A percentile compares a stretch with the other conserved stretches of the same genome.
phyloP scores from a whole-genome alignment of 2,113 vertebrate species.

The Rhabdomys dilectus region DNA sequence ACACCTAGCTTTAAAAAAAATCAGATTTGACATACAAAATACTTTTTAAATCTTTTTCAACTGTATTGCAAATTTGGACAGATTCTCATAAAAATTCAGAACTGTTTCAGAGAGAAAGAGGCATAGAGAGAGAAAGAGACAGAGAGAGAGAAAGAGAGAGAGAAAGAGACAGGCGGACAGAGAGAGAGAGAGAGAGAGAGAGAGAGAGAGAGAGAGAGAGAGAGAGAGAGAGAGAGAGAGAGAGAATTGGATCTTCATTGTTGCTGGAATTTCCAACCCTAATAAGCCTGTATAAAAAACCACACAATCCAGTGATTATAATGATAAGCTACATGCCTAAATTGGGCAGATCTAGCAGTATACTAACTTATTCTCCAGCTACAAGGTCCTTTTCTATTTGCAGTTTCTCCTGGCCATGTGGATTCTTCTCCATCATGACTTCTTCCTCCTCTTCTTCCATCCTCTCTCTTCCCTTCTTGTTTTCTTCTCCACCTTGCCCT shows the following conservation, averaged over 20 bases:
- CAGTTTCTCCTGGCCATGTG: no score
- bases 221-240: not conserved
- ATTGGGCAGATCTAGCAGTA: no score
- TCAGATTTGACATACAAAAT: not conserved
- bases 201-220: not conserved
- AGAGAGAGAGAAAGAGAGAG: not conserved
- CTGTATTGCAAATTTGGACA: not conserved
- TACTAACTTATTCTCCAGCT: no score
- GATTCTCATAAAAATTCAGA: not conserved
- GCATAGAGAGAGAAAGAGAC: not conserved
- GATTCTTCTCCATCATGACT: no score
- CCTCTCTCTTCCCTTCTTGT: no score
- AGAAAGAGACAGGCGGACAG: not conserved
- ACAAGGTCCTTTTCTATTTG: no score
- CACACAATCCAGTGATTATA: no score
- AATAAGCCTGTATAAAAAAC: no score
- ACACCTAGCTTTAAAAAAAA: not conserved
- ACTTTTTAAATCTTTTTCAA: constrained; percentile 26
- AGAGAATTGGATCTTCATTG: not conserved
- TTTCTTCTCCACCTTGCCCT: no score
- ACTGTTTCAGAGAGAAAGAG: not conserved
- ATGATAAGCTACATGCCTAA: no score
- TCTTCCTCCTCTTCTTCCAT: no score
- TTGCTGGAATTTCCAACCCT: no score
- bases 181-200: not conserved